Base-by-base conservation (phyloP, 2,888 invertebrate species). In the Dioctria linearis region DNA sequence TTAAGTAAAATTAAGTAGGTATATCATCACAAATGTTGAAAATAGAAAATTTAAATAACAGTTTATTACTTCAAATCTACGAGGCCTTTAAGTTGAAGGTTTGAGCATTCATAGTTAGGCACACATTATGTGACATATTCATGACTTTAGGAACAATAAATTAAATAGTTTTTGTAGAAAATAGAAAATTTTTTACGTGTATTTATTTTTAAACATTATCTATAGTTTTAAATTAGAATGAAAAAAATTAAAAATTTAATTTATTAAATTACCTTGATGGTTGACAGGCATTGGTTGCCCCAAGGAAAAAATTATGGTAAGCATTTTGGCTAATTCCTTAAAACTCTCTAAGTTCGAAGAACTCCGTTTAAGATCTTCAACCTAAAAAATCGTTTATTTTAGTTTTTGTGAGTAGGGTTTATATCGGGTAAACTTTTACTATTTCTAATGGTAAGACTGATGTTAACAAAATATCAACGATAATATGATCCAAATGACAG, bases 391-490 rank as follows among this genome's bases (percentile, higher is more conserved):
- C 25, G 25, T 25, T 1, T 69, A 61, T 11, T 25, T 25, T 25
- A 25, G 25, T 25, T 25, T 2, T 25, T 25, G 25, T 25, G 25
- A 59, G 39, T 4, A 39, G 40, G 13, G 37, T 11, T 25, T 13
- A 11, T 61, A 25, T 25, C 25, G 5, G 3, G 40, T 9, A 3
- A 49, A 86, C 91, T 95, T 88, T 95, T 93, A 97, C 97, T 82
- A 98, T 91, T 90, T 98, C 98, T 86, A 96, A 93, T 2, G 98
- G 97, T 80, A 98, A 90, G 81, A 97, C 93, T 11, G 97, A 97
- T 86, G 94, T 94, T 37, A 98, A 91, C 86, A 98, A 92, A 39
- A 96, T 94, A 75, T 93, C 94, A 51, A 97, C 91, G 63, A 96
- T 94, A 4, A 94, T 93, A 80, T 93, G 91, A 88, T 97, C 96